These are phyloP conservation scores for Ranitomeya imitator DNA, from an alignment of 2,113 vertebrate species.

Conservation along the genomic window DNA sequence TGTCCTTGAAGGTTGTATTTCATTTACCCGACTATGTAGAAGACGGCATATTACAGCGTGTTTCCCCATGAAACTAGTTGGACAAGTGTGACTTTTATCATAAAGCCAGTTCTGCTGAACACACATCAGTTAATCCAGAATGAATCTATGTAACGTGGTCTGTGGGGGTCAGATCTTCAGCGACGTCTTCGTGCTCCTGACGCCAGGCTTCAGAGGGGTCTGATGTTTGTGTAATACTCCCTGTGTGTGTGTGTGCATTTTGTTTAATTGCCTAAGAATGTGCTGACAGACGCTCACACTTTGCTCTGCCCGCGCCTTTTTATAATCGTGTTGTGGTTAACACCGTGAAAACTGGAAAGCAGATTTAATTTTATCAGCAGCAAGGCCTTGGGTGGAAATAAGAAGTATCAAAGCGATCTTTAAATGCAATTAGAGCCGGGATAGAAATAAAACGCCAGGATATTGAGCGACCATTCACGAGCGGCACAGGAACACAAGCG, in stretches of 20 bases:
- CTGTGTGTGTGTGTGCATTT: conserved; percentile 19
- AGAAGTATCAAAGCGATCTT: conserved; percentile 13
- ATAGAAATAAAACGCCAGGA: neutral
- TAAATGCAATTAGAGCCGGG: conserved; percentile 1
- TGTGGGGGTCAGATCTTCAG: neutral
- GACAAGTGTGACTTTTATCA: neutral
- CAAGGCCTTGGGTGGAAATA: conserved; percentile 10
- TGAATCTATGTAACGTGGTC: neutral
- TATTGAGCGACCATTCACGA: neutral
- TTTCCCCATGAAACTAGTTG: neutral
- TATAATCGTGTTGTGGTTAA: conserved; percentile 23
- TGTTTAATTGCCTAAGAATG: conserved; percentile 51
- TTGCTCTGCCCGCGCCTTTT: conserved; percentile 15
- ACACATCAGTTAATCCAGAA: conserved; percentile 9
- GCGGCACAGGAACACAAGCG: neutral
- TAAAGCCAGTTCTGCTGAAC: neutral
- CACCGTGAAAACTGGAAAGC: conserved; percentile 7
- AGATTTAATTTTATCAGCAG: conserved; percentile 43
- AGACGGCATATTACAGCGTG: neutral
- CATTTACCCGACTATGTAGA: neutral
- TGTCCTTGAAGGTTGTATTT: neutral
- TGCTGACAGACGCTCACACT: conserved; percentile 48
- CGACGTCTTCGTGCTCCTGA: conserved; percentile 9
- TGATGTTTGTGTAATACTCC: conserved; percentile 54
- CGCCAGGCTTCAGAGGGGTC: neutral